A percentile compares a stretch with the other conserved stretches of the same genome.
These are phyloP conservation scores for Nomada hirtipes DNA, from an alignment of 2,888 invertebrate species.

Conservation along the genomic window DNA sequence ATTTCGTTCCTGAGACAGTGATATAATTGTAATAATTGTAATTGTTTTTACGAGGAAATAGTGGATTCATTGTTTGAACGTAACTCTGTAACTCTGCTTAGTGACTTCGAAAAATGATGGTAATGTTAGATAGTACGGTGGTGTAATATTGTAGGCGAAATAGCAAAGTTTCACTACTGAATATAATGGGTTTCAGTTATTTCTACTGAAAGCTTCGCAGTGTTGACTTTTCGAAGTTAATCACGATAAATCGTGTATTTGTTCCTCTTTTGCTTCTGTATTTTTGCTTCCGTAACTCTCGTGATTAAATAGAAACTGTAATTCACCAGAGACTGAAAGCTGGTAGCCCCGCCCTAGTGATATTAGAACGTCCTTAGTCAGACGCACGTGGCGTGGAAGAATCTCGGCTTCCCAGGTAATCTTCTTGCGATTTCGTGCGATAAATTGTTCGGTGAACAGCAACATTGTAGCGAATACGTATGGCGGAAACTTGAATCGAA, in stretches of 20 bases:
- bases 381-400: constrained; percentile 19
- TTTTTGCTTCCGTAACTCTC: no score
- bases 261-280: background rate
- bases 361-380: background rate
- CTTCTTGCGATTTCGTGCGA: constrained; percentile 2
- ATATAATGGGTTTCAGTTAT: background rate
- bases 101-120: no score
- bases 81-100: no score
- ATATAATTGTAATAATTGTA: no score
- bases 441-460: constrained; percentile 8
- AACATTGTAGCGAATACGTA: background rate
- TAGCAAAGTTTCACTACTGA: background rate
- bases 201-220: background rate
- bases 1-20: no score
- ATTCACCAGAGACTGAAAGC: background rate
- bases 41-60: no score
- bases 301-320: background rate
- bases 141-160: background rate
- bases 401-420: background rate
- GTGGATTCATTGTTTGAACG: no score
- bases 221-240: background rate
- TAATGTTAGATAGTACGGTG: background rate
- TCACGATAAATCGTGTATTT: background rate
- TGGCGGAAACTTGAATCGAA: background rate
- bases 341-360: background rate